A percentile compares a stretch with the other conserved stretches of the same genome.
Conservation (phyloP, 2,113 vertebrate species). For the Illadopsis cleaveri region DNA sequence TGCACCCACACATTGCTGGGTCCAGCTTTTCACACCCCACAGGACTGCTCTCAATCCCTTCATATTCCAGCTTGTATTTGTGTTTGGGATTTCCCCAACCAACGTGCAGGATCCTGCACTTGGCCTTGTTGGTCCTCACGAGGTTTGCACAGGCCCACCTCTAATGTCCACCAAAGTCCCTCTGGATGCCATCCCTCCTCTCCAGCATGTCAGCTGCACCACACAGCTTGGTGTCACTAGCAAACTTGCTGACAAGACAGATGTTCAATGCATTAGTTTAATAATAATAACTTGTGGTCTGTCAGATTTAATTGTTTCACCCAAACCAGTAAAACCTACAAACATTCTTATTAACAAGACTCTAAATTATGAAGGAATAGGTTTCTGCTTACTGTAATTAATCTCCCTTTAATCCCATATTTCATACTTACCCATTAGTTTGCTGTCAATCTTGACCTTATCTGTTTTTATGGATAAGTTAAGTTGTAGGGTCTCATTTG, state of each 20-base stretch:
- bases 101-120: neutral
- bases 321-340: neutral
- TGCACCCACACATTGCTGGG: neutral
- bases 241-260: neutral
- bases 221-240: neutral
- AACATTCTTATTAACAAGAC: neutral
- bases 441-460: conserved; percentile 89
- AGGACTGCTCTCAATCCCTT: neutral
- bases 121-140: neutral
- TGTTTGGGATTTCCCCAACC: neutral
- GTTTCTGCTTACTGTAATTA: neutral
- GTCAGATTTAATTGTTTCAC: neutral
- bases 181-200: neutral
- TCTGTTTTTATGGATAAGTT: conserved; percentile 84
- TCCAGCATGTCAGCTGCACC: neutral
- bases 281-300: neutral
- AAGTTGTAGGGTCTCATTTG: conserved; percentile 84
- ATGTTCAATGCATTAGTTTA: neutral
- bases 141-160: neutral
- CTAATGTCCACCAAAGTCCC: no score
- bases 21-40: neutral
- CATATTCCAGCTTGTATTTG: neutral
- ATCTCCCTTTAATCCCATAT: neutral
- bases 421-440: conserved; percentile 83
- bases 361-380: neutral